Evolutionary conservation across 2,113 vertebrate species (phyloP).

Genomic region (Rhinogobius similis): DNA sequence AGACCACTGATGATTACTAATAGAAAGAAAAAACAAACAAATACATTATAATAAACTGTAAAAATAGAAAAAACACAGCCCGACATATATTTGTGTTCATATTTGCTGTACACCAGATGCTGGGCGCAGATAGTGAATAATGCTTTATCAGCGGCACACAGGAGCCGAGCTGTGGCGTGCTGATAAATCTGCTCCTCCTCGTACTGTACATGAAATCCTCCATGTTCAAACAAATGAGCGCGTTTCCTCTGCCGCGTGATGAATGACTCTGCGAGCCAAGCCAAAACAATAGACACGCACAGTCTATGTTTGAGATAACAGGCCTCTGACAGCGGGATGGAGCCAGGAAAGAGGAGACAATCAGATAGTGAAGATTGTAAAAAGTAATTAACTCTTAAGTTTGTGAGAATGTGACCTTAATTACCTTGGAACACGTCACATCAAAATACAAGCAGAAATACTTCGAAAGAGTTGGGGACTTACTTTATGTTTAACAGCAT

Average conservation of each 20-base stretch:
- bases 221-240: not conserved
- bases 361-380: not conserved
- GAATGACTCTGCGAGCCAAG: not conserved
- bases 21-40: not conserved
- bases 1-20: too few species aligned
- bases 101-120: not conserved
- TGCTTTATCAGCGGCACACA: not conserved
- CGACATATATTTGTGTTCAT: not conserved
- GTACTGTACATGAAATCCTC: not conserved
- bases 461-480: not conserved
- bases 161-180: not conserved
- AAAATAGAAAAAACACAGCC: not conserved
- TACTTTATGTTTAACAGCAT: too few species aligned
- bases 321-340: not conserved
- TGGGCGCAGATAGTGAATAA: not conserved
- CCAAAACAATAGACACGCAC: not conserved
- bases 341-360: not conserved
- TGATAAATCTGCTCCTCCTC: not conserved
- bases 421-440: not conserved
- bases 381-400: not conserved
- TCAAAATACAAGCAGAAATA: not conserved
- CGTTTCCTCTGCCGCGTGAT: not conserved
- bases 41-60: not conserved
- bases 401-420: not conserved
- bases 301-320: not conserved